Conservation (phyloP, 2,888 invertebrate species). For the Apomyelois bistriatella region DNA sequence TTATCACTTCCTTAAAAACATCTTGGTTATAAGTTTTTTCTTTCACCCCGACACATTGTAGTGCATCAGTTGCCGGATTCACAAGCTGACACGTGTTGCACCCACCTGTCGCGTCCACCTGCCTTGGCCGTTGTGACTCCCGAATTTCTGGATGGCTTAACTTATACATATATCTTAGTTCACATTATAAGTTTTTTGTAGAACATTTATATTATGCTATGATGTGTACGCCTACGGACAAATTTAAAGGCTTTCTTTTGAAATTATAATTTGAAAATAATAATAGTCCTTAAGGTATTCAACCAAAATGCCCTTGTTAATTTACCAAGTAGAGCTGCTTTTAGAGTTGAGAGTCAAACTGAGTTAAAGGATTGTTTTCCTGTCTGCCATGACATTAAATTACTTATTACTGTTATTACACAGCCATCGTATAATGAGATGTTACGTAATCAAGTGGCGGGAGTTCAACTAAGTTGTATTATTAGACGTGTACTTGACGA, state of each 20-base stretch:
- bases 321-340: too few relatives aligned
- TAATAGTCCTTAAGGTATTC: too few relatives aligned
- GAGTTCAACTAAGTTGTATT: background rate
- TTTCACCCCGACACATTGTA: background rate
- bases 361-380: background rate
- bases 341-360: background rate
- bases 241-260: background rate
- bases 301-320: too few relatives aligned
- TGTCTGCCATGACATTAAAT: background rate
- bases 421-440: background rate
- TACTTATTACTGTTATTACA: background rate
- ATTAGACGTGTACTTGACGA: background rate
- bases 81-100: constrained; percentile 31
- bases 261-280: too few relatives aligned
- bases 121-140: constrained; percentile 28
- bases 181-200: background rate
- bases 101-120: constrained; percentile 43
- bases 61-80: constrained; percentile 2
- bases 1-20: background rate
- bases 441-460: constrained; percentile 2
- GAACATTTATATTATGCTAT: background rate
- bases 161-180: background rate
- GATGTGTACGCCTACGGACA: too few relatives aligned
- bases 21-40: background rate
- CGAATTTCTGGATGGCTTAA: background rate